These are phyloP conservation scores for Glossosoma conforme DNA, from an alignment of 1,140 invertebrate species.

Conservation along the genomic window DNA sequence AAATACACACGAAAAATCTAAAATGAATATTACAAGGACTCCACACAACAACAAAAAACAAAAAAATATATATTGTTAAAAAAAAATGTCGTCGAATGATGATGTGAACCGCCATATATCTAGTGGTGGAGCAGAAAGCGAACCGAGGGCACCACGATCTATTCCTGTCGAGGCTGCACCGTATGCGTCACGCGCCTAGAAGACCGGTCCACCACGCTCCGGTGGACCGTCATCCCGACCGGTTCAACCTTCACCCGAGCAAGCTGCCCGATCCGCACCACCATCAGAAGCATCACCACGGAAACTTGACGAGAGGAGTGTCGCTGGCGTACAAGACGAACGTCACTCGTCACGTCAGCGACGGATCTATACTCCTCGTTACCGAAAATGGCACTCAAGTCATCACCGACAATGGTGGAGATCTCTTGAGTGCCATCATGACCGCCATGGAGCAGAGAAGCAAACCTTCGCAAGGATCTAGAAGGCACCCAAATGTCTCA, in stretches of 20 bases:
- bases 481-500: conserved; percentile 23
- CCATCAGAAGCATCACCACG: conserved; percentile 30
- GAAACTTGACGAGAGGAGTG: conserved; percentile 33
- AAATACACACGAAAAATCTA: no score
- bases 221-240: conserved; percentile 24
- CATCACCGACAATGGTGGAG: conserved; percentile 47
- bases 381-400: conserved; percentile 50
- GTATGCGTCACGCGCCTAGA: conserved; percentile 19
- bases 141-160: conserved; percentile 21
- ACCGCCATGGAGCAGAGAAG: conserved; percentile 38
- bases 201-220: conserved; percentile 14
- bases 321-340: conserved; percentile 34
- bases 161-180: conserved; percentile 24
- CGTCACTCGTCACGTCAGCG: conserved; percentile 44
- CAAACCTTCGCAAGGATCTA: conserved; percentile 41
- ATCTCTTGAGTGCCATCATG: conserved; percentile 47
- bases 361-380: conserved; percentile 49
- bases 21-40: no score
- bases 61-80: no score
- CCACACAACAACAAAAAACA: no score
- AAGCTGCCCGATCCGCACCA: conserved; percentile 33
- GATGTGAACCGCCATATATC: no score
- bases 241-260: conserved; percentile 33
- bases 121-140: no score
- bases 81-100: no score